Evolutionary conservation across 1,140 invertebrate genomes (phyloP).

Genomic region (Manduca sexta): DNA sequence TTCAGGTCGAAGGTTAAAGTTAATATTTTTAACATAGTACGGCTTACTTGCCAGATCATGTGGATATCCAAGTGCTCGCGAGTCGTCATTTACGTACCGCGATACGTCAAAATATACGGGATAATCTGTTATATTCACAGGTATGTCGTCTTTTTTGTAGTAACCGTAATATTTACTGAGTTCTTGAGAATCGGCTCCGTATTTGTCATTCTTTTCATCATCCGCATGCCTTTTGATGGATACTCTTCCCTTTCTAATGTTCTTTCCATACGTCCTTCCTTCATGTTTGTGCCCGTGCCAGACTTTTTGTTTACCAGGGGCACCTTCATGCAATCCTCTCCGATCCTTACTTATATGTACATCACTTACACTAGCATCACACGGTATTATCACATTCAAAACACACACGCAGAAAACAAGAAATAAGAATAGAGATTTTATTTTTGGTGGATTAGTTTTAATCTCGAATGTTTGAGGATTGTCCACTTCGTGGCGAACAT

Average conservation of each 20-base stretch:
- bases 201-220: constrained; percentile 41
- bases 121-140: constrained; percentile 24
- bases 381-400: constrained; percentile 65
- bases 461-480: constrained; percentile 58
- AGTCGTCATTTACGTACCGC: constrained; percentile 70
- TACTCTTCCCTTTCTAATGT: constrained; percentile 24
- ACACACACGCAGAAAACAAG: constrained; percentile 50
- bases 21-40: constrained; percentile 57
- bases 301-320: constrained; percentile 11
- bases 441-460: constrained; percentile 34
- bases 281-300: constrained; percentile 19
- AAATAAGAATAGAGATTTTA: constrained; percentile 36
- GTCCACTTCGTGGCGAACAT: constrained; percentile 42
- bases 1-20: constrained; percentile 51
- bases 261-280: constrained; percentile 16
- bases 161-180: constrained; percentile 41
- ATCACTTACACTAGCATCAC: constrained; percentile 63
- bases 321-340: neutral
- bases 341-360: constrained; percentile 34
- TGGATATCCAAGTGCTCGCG: constrained; percentile 64
- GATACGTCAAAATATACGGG: constrained; percentile 16
- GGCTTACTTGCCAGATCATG: constrained; percentile 47
- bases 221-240: constrained; percentile 26
- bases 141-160: constrained; percentile 37
- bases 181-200: constrained; percentile 28